Evolutionary conservation across 1,140 invertebrate species (phyloP).

Genomic region (Pachyrhynchus sulphureomaculatus): DNA sequence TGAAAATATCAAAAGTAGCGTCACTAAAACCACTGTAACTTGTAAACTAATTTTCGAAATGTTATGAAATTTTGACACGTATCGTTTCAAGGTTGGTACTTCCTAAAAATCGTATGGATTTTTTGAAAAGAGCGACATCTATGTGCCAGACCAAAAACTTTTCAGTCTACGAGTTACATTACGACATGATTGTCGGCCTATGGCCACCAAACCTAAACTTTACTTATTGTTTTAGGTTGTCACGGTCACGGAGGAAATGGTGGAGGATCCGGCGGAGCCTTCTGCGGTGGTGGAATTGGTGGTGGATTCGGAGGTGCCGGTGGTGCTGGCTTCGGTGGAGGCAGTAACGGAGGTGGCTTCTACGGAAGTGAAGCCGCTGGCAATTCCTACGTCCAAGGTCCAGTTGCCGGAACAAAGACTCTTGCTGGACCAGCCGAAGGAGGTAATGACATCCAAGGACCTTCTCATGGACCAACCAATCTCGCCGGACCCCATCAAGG

Average conservation of each 20-base stretch:
- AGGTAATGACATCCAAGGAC: slow-evolving; percentile 25
- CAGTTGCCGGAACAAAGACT: slow-evolving; percentile 24
- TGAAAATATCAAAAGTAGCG: too few species aligned
- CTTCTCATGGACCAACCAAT: slow-evolving; percentile 27
- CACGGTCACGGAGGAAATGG: slow-evolving; percentile 6
- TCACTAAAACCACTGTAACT: too few species aligned
- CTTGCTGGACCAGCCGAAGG: slow-evolving; percentile 26
- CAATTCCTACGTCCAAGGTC: slow-evolving; percentile 19
- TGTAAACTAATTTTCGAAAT: too few species aligned
- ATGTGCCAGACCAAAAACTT: too few species aligned
- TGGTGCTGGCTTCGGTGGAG: slow-evolving; percentile 14
- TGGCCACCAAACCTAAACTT: too few species aligned
- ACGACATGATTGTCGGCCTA: too few species aligned
- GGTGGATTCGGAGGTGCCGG: slow-evolving; percentile 3
- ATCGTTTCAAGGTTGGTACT: too few species aligned
- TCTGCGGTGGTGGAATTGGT: neutral
- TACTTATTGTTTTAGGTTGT: slow-evolving; percentile 7
- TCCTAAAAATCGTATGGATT: too few species aligned
- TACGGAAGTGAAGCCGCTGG: slow-evolving; percentile 29
- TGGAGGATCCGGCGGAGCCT: slow-evolving; percentile 4
- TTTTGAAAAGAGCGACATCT: too few species aligned
- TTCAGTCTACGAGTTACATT: too few species aligned
- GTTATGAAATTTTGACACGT: too few species aligned
- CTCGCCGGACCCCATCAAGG: slow-evolving; percentile 31
- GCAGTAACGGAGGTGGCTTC: slow-evolving; percentile 19